Evolutionary conservation across 2,113 vertebrate genomes (phyloP), one percentile per base, ranked within the genome.

Genomic region (Sebastes fasciatus): DNA sequence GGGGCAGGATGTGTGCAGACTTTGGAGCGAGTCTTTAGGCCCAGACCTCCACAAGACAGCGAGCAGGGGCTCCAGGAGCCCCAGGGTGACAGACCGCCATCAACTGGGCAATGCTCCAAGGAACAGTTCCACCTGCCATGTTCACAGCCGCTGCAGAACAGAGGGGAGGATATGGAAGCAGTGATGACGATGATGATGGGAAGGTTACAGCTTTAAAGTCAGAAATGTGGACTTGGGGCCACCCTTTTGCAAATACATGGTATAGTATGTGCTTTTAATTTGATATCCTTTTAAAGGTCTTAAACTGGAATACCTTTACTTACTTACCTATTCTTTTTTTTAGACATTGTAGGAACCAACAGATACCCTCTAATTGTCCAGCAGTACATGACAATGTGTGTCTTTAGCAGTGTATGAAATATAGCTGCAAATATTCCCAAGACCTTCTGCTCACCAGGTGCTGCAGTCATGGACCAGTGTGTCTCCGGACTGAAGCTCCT

Each of bases 11-110:
- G 71, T 21, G 83, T 69, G 88, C 97, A 98, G 60, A 78, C 62
- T n/a, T 96, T 92, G 11, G 64, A 86, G 21, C 97, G 95, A 2
- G 77, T 95, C 82, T 93, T 97, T 61, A 96, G 92, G 0, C 97
- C 97, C 46, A 97, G 86, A 8, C 96, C 96, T 0, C 97, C 97
- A 6, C 97, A 98, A 85, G 94, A 96, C 42, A 92, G 88, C 0
- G 97, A 97, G 78, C 97, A 98, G 2, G 92, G 75, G 14, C 94
- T 90, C 97, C 97, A 98, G 0, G 83, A 81, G 0, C 94, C 91
- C 97, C 97, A 97, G 2, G 92, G 58, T 0, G 96, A 77, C 10
- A 96, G 91, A 21, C 93, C 92, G 0, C 93, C 94, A 0, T 95
- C 89, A 5, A 90, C 62, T 0, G 94, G 93, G 73, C 97, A 98